phyloP scores from a whole-genome alignment of 2,797 vertebrate genomes.

The Gila robusta region DNA sequence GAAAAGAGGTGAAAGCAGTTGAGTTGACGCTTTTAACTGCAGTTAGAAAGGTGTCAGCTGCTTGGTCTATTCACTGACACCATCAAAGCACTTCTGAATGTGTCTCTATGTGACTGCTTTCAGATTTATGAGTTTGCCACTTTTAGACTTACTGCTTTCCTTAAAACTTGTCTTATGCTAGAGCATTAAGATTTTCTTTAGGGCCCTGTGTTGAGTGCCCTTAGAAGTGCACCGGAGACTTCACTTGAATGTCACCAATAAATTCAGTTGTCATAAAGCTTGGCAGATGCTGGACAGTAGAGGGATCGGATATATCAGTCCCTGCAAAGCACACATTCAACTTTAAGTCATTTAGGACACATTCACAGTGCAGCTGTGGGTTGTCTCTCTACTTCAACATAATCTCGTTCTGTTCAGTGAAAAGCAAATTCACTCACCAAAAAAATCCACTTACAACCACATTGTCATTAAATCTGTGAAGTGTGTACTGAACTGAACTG shows the following conservation, averaged over 20 bases:
- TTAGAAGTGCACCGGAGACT: constrained; percentile 10
- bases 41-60: constrained; percentile 30
- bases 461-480: neutral
- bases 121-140: constrained; percentile 10
- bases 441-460: neutral
- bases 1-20: constrained; percentile 35
- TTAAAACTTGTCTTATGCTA: constrained; percentile 31
- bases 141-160: constrained; percentile 5
- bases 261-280: constrained; percentile 42
- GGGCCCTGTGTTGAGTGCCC: constrained; percentile 5
- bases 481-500: neutral
- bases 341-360: constrained; percentile 39
- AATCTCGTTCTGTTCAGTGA: neutral
- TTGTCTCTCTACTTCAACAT: constrained; percentile 17
- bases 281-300: constrained; percentile 55
- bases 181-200: constrained; percentile 24
- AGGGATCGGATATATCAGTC: constrained; percentile 35
- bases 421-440: neutral
- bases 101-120: constrained; percentile 27
- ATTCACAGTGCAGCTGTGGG: constrained; percentile 49
- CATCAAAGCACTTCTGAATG: constrained; percentile 26
- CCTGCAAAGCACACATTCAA: constrained; percentile 14
- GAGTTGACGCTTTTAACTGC: constrained; percentile 41
- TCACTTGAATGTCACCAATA: constrained; percentile 1
- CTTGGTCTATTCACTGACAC: constrained; percentile 32